Conservation (phyloP, 2,797 vertebrate species). For the Lithobates pipiens region DNA sequence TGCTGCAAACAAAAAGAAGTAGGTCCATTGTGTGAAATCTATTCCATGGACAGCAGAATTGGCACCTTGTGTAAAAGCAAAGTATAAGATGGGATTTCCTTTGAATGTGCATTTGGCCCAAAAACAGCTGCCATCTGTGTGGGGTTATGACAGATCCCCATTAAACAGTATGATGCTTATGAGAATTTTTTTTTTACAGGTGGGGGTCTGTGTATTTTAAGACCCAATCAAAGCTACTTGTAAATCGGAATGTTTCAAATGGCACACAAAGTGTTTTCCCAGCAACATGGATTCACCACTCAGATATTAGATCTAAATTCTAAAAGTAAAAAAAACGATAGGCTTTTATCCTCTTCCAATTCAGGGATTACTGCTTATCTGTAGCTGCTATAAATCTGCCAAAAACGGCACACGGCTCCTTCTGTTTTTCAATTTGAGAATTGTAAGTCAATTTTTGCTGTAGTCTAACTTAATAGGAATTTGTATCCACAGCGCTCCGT, state of each 20-base stretch:
- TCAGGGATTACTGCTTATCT: constrained; percentile 42
- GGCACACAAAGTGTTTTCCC: constrained; percentile 26
- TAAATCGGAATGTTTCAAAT: constrained; percentile 48
- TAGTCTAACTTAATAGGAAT: constrained; percentile 57
- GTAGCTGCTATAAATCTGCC: constrained; percentile 40
- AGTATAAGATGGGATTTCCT: not conserved
- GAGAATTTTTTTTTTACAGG: too few species aligned
- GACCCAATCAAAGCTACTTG: not conserved
- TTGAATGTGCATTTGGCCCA: not conserved
- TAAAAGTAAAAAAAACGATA: constrained; percentile 39
- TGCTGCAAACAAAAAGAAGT: too few species aligned
- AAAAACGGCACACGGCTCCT: constrained; percentile 1
- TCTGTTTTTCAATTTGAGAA: constrained; percentile 57
- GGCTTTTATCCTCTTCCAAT: constrained; percentile 42
- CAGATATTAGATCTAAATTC: constrained; percentile 47
- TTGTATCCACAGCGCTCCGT: constrained; percentile 17
- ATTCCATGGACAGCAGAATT: not conserved
- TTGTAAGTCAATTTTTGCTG: constrained; percentile 55
- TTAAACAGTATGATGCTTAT: not conserved
- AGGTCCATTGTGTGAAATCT: too few species aligned
- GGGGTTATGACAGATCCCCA: not conserved
- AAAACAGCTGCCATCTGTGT: not conserved
- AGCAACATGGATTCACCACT: constrained; percentile 41
- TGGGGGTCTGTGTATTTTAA: not conserved
- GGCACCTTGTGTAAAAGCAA: not conserved